Base-by-base conservation (phyloP, 1,140 invertebrate genomes). In the Saxidomus purpurata region DNA sequence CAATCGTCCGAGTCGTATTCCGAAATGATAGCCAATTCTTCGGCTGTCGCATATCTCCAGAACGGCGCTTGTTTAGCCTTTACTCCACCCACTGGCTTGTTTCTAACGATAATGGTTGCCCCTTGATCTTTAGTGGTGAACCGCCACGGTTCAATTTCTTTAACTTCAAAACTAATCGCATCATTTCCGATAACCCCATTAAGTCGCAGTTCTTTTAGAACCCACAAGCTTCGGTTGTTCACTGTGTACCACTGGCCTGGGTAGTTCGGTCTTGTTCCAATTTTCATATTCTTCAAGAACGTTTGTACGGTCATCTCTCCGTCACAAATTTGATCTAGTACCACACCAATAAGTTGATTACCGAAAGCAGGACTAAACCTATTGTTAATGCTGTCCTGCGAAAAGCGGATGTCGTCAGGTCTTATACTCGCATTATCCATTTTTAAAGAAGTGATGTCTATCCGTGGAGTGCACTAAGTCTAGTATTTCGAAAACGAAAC, bases 1-100 rank as follows among this genome's bases (percentile, higher is more conserved):
- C 31, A 63, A 25, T 63, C 61, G 61, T 63, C 61, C 6, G 61
- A 63, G n/a, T 63, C 61, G n/a, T 63, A 63, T 63, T 22, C 61
- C 9, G 22, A n/a, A 63, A 25, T 6, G 61, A 25, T 8, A 47
- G 31, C 8, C 22, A 63, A 25, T 9, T n/a, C 61, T 25, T n/a
- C 31, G 8, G 6, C 61, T 34, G 61, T n/a, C n/a, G 61, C 61
- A 22, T 63, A 63, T 22, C n/a, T 34, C 61, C 61, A 63, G 22
- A 63, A 63, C n/a, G n/a, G 22, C 6, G n/a, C 61, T 11, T 8
- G n/a, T 34, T n/a, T 34, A 22, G 61, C 61, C n/a, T 63, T 63
- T n/a, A 22, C 6, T 63, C 61, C 61, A 25, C 61, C 61, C 6
- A 63, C 61, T 6, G 61, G 61, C n/a, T 63, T 63, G 6, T 63